Base-by-base conservation (phyloP, 2,888 invertebrate species). In the Limnephilus lunatus region DNA sequence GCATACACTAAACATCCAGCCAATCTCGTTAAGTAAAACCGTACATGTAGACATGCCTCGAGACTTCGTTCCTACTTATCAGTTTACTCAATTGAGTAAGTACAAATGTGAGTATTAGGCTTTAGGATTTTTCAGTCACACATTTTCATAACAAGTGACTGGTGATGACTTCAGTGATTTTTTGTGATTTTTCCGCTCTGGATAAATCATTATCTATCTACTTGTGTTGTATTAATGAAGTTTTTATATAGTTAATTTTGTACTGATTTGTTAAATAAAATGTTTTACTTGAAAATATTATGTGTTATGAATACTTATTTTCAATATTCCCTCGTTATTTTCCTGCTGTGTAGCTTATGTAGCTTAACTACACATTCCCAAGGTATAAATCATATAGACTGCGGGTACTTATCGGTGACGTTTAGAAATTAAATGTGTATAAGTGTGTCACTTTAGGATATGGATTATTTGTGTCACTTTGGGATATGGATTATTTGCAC, bases 221-320 rank as follows among this genome's bases (percentile, higher is more conserved):
- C 19, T 19, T 68, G 9, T 68, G 68, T 68, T 68, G 68, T 68
- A 25, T 68, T 68, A 4, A 19, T 7, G 19, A 25, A 25, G 53
- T 68, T 68, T 15, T 68, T 68, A 15, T 68, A 25, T 19, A 25
- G 25, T 48, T 48, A 68, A 68, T 68, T 68, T 68, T 68, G 25
- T 68, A 68, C 68, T n/a, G 68, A 68, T 68, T 68, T 68, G 68
- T 68, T 68, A 68, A 68, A 68, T 68, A 68, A 68, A 68, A n/a
- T 68, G 68, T n/a, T 68, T 68, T 68, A 68, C 4, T 25, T 68
- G 1, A 68, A 68, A 68, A 68, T 68, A 68, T 68, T 25, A 14
- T 48, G 15, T 15, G 5, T 19, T 53, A 68, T 68, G 68, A 68
- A 9, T 68, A n/a, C 68, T 68, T 68, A 25, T 68, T 68, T 68